Percentiles rank a stretch among this genome's conserved stretches.
phyloP scores from a whole-genome alignment of 2,113 vertebrate species.

The Craseonycteris thonglongyai region DNA sequence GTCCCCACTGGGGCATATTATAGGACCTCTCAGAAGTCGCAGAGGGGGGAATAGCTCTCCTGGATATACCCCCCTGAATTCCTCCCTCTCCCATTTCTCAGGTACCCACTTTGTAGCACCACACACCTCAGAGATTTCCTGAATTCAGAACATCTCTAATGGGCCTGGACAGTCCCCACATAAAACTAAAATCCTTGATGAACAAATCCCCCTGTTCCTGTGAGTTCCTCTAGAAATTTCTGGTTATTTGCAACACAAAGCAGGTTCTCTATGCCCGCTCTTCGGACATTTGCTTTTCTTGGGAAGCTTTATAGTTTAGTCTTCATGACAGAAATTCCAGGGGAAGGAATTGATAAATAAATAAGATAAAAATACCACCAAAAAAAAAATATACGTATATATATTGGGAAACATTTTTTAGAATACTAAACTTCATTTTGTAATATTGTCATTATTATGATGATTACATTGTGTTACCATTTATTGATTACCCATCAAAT shows the following conservation, averaged over 20 bases:
- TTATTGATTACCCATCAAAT: background rate
- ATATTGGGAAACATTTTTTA: background rate
- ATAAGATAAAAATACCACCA: background rate
- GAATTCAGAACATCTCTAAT: background rate
- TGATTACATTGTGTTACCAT: background rate
- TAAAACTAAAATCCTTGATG: background rate
- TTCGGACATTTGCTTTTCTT: background rate
- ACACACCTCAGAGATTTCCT: background rate
- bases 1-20: no score
- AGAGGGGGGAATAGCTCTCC: background rate
- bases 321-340: background rate
- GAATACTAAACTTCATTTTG: background rate
- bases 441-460: background rate
- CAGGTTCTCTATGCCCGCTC: background rate
- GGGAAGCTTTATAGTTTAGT: background rate
- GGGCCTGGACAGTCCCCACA: background rate
- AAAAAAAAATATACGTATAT: no score
- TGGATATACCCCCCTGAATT: background rate
- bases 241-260: background rate
- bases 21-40: background rate
- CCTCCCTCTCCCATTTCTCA: background rate
- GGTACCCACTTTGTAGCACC: background rate
- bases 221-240: background rate
- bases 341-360: background rate
- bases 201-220: background rate